phyloP scores from a whole-genome alignment of 2,797 vertebrate species.

The Loris lydekkerianus region DNA sequence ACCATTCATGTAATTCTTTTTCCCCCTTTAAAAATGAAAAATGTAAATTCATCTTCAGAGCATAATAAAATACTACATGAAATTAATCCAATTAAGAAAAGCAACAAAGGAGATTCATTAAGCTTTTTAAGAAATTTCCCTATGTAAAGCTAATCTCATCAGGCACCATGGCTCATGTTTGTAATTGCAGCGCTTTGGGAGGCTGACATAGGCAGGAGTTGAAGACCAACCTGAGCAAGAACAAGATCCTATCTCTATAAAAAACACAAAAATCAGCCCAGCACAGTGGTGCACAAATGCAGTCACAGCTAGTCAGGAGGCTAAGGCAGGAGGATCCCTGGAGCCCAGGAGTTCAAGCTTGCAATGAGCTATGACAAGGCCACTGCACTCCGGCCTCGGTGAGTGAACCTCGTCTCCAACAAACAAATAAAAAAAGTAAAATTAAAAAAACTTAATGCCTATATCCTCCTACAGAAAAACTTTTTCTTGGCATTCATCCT shows the following conservation, averaged over 20 bases:
- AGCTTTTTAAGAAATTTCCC: slow-evolving; percentile 50
- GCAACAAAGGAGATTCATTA: slow-evolving; percentile 43
- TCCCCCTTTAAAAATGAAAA: slow-evolving; percentile 53
- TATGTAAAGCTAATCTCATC: slow-evolving; percentile 51
- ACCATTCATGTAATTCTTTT: slow-evolving; percentile 60
- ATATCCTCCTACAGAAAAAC: slow-evolving; percentile 14
- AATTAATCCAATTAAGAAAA: slow-evolving; percentile 62
- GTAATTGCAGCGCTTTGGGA: not conserved
- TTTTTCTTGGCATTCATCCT: slow-evolving; percentile 1
- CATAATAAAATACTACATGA: slow-evolving; percentile 47
- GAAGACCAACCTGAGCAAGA: not conserved
- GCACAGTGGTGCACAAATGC: not conserved
- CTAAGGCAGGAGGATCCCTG: not conserved
- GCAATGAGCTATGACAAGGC: not conserved
- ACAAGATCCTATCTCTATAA: not conserved
- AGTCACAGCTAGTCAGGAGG: no score
- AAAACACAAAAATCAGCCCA: not conserved
- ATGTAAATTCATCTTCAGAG: slow-evolving; percentile 43
- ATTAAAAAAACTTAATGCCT: slow-evolving; percentile 10
- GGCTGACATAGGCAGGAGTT: not conserved
- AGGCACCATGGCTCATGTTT: not conserved
- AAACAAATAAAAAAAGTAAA: no score
- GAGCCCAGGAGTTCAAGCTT: not conserved
- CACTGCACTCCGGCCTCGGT: not conserved
- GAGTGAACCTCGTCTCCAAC: no score